Conservation (phyloP, 64 coral and sea anemone genomes). For the Exaiptasia diaphana region DNA sequence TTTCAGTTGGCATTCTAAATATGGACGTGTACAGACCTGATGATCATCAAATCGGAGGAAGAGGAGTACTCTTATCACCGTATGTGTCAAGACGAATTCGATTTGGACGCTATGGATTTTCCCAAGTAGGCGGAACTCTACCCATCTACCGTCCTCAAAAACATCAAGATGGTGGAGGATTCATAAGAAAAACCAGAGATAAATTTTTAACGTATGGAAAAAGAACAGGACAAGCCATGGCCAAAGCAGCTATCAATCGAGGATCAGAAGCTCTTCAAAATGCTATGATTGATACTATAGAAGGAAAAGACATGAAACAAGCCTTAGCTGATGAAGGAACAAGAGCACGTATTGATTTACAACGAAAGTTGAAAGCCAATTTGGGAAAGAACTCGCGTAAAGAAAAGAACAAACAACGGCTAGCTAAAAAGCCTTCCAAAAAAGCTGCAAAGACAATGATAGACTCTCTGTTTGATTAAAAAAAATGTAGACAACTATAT, state of each 20-base stretch:
- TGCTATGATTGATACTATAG: neutral
- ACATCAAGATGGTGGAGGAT: neutral
- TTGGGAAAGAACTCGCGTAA: neutral
- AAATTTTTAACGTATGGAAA: neutral
- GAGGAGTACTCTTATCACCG: too few relatives aligned
- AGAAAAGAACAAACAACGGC: too few relatives aligned
- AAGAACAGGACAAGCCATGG: neutral
- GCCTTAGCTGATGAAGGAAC: neutral
- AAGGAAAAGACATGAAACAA: neutral
- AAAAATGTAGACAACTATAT: too few relatives aligned
- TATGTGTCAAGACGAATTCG: too few relatives aligned
- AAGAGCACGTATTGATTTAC: neutral
- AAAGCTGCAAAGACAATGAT: too few relatives aligned
- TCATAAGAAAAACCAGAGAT: neutral
- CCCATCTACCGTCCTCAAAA: neutral
- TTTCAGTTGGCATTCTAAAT: too few relatives aligned
- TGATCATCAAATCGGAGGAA: too few relatives aligned
- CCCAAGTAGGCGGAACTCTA: too few relatives aligned
- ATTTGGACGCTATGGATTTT: too few relatives aligned
- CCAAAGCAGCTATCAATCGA: neutral
- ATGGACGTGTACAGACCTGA: too few relatives aligned
- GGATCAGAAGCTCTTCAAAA: neutral
- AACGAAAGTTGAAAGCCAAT: neutral
- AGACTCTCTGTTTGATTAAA: too few relatives aligned
- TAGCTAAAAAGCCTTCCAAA: too few relatives aligned